Conservation (phyloP, 2,113 vertebrate genomes). For the Bufo bufo region DNA sequence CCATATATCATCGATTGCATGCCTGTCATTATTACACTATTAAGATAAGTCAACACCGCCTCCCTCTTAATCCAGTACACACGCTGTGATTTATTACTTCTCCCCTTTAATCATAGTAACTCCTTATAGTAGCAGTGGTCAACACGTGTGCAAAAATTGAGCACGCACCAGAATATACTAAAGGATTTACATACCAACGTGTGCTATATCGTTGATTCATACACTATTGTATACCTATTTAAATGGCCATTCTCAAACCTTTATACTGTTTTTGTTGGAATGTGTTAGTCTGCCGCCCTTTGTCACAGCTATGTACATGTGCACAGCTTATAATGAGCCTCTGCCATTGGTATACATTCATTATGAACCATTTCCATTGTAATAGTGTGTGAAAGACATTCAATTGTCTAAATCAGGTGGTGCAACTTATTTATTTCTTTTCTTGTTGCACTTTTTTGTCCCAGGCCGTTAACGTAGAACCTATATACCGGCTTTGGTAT, state of each 20-base stretch:
- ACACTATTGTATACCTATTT: no score
- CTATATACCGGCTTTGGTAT: neutral
- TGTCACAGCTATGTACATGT: no score
- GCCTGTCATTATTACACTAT: conserved; percentile 33
- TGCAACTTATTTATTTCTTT: neutral
- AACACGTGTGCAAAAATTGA: neutral
- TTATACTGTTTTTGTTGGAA: no score
- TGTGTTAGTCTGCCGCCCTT: no score
- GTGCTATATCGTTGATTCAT: neutral
- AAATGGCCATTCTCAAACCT: no score
- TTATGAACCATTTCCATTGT: no score
- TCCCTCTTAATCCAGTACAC: neutral
- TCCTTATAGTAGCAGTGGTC: neutral
- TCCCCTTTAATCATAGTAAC: neutral
- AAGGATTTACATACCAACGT: neutral
- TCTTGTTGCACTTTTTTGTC: neutral
- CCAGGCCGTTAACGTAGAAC: neutral
- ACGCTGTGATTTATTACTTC: conserved; percentile 36
- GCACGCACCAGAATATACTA: neutral
- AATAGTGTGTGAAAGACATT: neutral
- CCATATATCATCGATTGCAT: conserved; percentile 47
- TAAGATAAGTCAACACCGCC: neutral
- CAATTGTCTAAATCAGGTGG: neutral
- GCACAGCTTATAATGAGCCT: no score
- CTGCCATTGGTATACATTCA: no score